phyloP scores from a whole-genome alignment of 2,888 invertebrate genomes.

The Apeira syringaria region DNA sequence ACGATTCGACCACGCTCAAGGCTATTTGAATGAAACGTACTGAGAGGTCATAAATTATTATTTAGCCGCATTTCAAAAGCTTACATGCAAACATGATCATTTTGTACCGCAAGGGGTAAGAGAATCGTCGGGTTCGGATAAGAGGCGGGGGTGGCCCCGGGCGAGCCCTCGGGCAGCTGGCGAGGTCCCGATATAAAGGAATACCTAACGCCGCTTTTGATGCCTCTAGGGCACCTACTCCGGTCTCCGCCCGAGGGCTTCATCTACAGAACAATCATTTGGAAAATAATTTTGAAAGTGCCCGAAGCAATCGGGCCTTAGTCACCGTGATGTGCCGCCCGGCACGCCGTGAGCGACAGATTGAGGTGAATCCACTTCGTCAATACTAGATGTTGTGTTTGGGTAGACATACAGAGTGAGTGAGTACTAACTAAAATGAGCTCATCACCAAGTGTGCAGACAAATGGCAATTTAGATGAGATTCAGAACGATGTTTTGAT shows the following conservation, averaged over 20 bases:
- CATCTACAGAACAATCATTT: constrained; percentile 77
- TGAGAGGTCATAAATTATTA: constrained; percentile 56
- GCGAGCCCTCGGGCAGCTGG: constrained; percentile 33
- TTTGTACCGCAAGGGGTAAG: constrained; percentile 32
- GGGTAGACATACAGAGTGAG: too few species aligned
- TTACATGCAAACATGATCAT: constrained; percentile 41
- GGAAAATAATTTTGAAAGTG: constrained; percentile 71
- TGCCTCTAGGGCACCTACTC: constrained; percentile 44
- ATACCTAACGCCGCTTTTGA: constrained; percentile 55
- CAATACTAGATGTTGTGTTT: not conserved
- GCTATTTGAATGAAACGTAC: constrained; percentile 44
- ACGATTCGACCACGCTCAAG: constrained; percentile 46
- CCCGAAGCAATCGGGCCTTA: constrained; percentile 41
- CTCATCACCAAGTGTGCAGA: too few species aligned
- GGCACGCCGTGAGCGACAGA: constrained; percentile 15
- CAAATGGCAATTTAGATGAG: too few species aligned
- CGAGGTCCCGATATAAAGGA: constrained; percentile 46
- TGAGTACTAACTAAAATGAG: too few species aligned
- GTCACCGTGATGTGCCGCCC: constrained; percentile 14
- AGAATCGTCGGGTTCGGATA: constrained; percentile 10
- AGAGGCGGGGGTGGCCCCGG: constrained; percentile 22
- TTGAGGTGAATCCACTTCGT: constrained; percentile 13
- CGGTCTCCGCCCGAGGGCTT: constrained; percentile 49
- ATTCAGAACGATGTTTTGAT: too few species aligned
- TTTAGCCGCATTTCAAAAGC: constrained; percentile 46